These are phyloP conservation scores for Lagorchestes hirsutus DNA, from an alignment of 2,797 vertebrate species.

Conservation along the genomic window DNA sequence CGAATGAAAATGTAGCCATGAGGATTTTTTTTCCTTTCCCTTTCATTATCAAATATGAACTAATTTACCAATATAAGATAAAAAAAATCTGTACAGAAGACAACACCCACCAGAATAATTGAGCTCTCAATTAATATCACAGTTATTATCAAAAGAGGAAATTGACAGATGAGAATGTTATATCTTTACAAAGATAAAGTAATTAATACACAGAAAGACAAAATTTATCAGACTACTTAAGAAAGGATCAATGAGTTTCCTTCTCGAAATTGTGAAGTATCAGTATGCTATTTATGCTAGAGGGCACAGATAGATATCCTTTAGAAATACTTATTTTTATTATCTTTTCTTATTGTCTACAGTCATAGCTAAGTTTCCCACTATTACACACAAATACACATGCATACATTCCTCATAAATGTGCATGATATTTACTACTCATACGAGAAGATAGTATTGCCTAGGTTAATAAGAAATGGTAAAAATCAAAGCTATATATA, in stretches of 20 bases:
- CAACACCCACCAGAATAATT: not conserved
- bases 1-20: constrained; percentile 7
- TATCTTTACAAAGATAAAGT: not conserved
- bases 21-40: not conserved
- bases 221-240: not conserved
- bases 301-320: not conserved
- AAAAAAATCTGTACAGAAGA: not conserved
- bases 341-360: not conserved
- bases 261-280: not conserved
- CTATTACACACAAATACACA: not conserved
- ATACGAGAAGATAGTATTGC: not conserved
- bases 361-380: not conserved
- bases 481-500: not conserved
- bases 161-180: not conserved
- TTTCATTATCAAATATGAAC: not conserved
- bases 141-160: constrained; percentile 34
- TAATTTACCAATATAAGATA: constrained; percentile 3
- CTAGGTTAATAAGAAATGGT: not conserved
- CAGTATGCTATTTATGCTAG: not conserved
- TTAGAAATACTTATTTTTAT: not conserved
- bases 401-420: not conserved
- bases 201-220: not conserved
- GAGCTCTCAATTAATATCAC: not conserved
- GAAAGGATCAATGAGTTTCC: not conserved
- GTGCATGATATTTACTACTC: not conserved